Base-by-base conservation (phyloP, 2,888 invertebrate species). In the Drosophila limbata region DNA sequence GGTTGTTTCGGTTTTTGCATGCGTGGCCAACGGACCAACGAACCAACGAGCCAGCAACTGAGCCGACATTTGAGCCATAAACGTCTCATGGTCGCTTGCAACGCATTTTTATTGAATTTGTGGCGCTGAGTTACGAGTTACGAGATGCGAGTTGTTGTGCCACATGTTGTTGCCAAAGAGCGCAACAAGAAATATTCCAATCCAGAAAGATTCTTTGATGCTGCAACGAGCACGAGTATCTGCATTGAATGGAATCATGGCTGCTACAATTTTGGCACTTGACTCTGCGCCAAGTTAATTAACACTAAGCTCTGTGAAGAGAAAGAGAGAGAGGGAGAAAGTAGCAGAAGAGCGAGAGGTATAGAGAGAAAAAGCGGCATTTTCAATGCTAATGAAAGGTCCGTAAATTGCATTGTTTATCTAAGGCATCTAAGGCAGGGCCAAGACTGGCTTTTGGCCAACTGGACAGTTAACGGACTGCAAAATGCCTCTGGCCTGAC, bases 401-500 rank as follows among this genome's bases (percentile, higher is more conserved):
- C 48, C 73, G 73, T 83, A 83, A 83, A 88, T 83, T 85, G 74
- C 77, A 88, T 84, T 84, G 84, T 88, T 84, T 84, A 84, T 84
- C 84, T 77, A 69, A 55, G 48, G 63, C 56, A 53, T 25, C 21
- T 25, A 25, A 25, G 25, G 25, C 25, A 25, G 25, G 35, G 45
- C 11, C 25, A 25, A 25, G 25, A 35, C 33, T 50, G 77, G 79
- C 79, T 42, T 48, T 8, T 33, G 56, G 71, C 79, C 77, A 79
- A 77, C 44, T 72, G 61, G 48, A 60, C 50, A 69, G 62, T 69
- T 73, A 76, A 78, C 70, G 60, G 67, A 44, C 70, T 67, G 56
- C 66, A 60, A 69, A 79, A 69, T 60, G 65, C 60, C 73, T 63
- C 44, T 37, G 28, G 42, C 17, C 17, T 11, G 45, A 37, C 35